phyloP scores from a whole-genome alignment of 2,888 invertebrate genomes.

The Callyntrura sp. region DNA sequence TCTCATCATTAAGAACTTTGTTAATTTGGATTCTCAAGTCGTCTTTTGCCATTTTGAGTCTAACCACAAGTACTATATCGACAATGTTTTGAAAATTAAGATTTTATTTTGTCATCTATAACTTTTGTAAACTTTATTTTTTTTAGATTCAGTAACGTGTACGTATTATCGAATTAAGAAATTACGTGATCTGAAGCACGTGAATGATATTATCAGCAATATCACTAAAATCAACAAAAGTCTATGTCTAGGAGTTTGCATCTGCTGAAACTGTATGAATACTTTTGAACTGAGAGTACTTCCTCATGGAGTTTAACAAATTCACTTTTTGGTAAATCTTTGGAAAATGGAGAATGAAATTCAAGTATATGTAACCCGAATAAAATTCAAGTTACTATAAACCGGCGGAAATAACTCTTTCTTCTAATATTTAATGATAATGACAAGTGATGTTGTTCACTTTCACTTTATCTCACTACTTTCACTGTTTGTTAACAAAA shows the following conservation, averaged over 20 bases:
- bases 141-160: neutral
- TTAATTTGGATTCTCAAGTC: slow-evolving; percentile 70
- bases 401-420: no score
- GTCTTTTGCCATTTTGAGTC: slow-evolving; percentile 65
- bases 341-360: no score
- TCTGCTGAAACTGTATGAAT: slow-evolving; percentile 8
- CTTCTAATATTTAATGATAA: no score
- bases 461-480: no score
- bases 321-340: no score
- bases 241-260: slow-evolving; percentile 17
- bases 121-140: no score
- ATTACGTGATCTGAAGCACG: slow-evolving; percentile 35
- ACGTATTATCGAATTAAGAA: neutral
- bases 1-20: slow-evolving; percentile 69
- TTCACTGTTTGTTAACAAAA: no score
- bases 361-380: no score
- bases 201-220: slow-evolving; percentile 19
- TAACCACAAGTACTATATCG: neutral
- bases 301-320: no score
- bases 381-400: no score
- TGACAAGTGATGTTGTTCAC: no score
- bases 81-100: neutral
- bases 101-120: no score
- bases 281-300: neutral
- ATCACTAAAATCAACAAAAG: neutral